These are phyloP conservation scores for Penaeus japonicus DNA, from an alignment of 1,140 invertebrate species.

Conservation along the genomic window DNA sequence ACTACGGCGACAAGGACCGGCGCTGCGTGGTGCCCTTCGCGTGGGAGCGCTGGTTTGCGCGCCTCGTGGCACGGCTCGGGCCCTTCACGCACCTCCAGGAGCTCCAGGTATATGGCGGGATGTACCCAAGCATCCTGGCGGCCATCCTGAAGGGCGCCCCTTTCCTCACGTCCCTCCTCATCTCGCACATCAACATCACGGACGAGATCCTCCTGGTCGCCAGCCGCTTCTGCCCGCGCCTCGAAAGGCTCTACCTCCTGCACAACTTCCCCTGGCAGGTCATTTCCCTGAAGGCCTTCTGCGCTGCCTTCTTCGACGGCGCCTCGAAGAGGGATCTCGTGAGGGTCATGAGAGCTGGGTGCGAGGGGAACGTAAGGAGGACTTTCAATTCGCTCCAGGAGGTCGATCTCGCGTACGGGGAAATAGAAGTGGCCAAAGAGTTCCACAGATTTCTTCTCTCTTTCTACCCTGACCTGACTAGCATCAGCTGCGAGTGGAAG, in stretches of 20 bases:
- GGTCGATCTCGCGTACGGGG: conserved; percentile 42
- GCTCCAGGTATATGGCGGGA: conserved; percentile 19
- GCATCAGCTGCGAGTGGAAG: conserved; percentile 42
- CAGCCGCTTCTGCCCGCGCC: neutral
- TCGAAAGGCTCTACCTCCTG: conserved; percentile 19
- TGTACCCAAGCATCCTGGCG: conserved; percentile 40
- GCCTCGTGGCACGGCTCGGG: neutral
- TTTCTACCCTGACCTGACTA: conserved; percentile 32
- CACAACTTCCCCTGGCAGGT: conserved; percentile 43
- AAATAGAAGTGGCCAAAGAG: conserved; percentile 26
- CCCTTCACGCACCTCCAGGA: conserved; percentile 18
- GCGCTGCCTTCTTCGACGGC: conserved; percentile 28
- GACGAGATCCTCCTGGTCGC: conserved; percentile 26
- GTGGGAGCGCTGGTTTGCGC: conserved; percentile 34
- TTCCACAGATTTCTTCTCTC: conserved; percentile 44
- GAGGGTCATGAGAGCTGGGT: neutral
- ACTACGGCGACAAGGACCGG: conserved; percentile 30
- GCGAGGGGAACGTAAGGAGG: neutral
- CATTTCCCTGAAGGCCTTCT: conserved; percentile 36
- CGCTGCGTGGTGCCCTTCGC: conserved; percentile 37
- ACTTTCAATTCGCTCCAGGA: conserved; percentile 32
- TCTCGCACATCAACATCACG: conserved; percentile 45
- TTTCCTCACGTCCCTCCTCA: neutral
- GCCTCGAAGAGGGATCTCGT: neutral
- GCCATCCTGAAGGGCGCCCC: conserved; percentile 13